Conservation (phyloP, 2,888 invertebrate species). For the Gymnosoma rotundatum region DNA sequence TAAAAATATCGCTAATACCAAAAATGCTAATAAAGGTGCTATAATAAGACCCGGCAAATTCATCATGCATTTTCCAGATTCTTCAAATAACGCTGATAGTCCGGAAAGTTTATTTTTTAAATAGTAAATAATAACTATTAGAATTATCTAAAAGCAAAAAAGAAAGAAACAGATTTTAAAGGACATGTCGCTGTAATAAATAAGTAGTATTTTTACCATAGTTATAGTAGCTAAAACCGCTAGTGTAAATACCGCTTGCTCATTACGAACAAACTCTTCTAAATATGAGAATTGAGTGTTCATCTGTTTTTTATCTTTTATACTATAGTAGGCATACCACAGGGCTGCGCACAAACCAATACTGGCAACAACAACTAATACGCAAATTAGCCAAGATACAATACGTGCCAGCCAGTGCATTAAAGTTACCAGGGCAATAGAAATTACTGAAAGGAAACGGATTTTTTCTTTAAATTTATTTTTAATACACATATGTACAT, state of each 20-base stretch:
- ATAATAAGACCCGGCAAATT: conserved; percentile 92
- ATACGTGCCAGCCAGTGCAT: conserved; percentile 92
- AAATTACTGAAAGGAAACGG: conserved; percentile 87
- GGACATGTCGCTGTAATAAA: not conserved
- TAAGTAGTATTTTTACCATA: conserved; percentile 84
- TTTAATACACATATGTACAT: too few species aligned
- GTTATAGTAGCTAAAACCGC: conserved; percentile 93
- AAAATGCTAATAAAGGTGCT: conserved; percentile 92
- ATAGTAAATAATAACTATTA: conserved; percentile 88
- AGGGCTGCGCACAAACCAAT: conserved; percentile 90
- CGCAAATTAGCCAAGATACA: conserved; percentile 94
- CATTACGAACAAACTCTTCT: conserved; percentile 92
- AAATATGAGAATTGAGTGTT: conserved; percentile 82
- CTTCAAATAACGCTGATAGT: conserved; percentile 92
- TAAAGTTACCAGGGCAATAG: conserved; percentile 91
- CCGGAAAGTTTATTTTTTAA: conserved; percentile 92
- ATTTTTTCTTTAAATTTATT: not conserved
- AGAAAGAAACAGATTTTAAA: not conserved
- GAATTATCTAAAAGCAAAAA: conserved; percentile 85
- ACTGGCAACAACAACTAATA: conserved; percentile 89
- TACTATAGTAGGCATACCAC: conserved; percentile 94
- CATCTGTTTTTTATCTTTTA: conserved; percentile 83
- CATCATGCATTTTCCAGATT: conserved; percentile 93
- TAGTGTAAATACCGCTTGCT: conserved; percentile 91
- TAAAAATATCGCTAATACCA: conserved; percentile 90